These are phyloP conservation scores for Haemorhous mexicanus DNA, from an alignment of 2,113 vertebrate species.

Conservation along the genomic window DNA sequence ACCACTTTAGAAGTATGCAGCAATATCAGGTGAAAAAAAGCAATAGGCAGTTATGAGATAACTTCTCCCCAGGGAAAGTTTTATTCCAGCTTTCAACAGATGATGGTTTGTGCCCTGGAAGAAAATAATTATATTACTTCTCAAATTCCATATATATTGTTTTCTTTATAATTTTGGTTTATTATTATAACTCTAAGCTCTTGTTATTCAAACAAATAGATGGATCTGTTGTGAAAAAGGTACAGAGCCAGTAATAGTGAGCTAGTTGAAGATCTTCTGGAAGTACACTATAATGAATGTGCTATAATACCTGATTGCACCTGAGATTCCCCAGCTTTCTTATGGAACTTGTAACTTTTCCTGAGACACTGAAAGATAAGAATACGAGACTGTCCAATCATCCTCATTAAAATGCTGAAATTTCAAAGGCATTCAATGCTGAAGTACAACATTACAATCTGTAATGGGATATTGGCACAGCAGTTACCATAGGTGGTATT, in stretches of 20 bases:
- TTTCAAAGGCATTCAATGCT: neutral
- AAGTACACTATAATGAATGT: neutral
- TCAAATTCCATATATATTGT: neutral
- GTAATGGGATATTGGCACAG: neutral
- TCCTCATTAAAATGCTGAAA: neutral
- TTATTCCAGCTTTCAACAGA: neutral
- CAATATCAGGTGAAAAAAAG: constrained; percentile 25
- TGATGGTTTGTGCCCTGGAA: neutral
- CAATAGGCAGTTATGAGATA: constrained; percentile 44
- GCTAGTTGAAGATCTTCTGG: neutral
- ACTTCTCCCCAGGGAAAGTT: neutral
- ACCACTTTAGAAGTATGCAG: neutral
- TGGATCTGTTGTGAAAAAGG: neutral
- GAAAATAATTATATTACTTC: neutral
- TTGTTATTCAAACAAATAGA: neutral
- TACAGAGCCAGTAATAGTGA: rapidly evolving
- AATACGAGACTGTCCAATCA: neutral
- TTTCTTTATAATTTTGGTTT: neutral
- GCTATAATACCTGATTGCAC: neutral
- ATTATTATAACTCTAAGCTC: neutral
- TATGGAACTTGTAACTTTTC: neutral
- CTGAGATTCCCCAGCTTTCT: neutral
- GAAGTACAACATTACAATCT: neutral
- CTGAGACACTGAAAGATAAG: neutral
- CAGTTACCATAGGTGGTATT: neutral